phyloP scores from a whole-genome alignment of 2,888 invertebrate genomes.

The Criorhina ranunculi region DNA sequence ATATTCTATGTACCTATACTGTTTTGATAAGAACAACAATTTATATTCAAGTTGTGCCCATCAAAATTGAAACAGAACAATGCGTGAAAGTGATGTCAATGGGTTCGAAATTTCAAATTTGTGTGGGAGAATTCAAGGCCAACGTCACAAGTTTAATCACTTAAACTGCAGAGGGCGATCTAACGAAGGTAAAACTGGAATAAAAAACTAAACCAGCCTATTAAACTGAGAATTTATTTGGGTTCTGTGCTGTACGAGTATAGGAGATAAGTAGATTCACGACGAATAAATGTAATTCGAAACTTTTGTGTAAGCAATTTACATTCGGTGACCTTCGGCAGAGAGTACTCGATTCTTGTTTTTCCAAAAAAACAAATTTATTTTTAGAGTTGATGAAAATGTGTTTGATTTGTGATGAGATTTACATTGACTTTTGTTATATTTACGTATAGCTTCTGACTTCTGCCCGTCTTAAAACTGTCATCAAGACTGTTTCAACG shows the following conservation, averaged over 20 bases:
- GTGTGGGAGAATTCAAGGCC: constrained; percentile 24
- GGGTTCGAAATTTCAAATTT: background rate
- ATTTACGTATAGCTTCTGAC: too few relatives aligned
- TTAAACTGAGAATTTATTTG: too few relatives aligned
- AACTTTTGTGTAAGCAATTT: constrained; percentile 2
- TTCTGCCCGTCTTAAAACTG: too few relatives aligned
- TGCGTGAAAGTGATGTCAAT: background rate
- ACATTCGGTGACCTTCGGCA: constrained; percentile 6
- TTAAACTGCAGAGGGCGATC: background rate
- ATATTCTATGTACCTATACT: background rate
- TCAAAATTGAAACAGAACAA: constrained; percentile 10
- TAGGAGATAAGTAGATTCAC: background rate
- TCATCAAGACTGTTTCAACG: too few relatives aligned
- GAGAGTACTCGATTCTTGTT: background rate
- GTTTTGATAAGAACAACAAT: constrained; percentile 25
- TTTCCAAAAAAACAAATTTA: too few relatives aligned
- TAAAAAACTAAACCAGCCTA: background rate
- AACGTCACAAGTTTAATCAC: background rate
- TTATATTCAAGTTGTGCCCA: constrained; percentile 16
- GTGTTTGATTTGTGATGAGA: background rate
- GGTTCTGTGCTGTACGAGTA: too few relatives aligned
- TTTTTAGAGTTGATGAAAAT: too few relatives aligned
- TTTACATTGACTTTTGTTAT: background rate
- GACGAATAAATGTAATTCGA: constrained; percentile 1
- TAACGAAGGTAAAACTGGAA: background rate